Percentiles rank a stretch among this genome's conserved stretches.
phyloP scores from a whole-genome alignment of 2,888 invertebrate genomes.

The Leptogaster cylindrica region DNA sequence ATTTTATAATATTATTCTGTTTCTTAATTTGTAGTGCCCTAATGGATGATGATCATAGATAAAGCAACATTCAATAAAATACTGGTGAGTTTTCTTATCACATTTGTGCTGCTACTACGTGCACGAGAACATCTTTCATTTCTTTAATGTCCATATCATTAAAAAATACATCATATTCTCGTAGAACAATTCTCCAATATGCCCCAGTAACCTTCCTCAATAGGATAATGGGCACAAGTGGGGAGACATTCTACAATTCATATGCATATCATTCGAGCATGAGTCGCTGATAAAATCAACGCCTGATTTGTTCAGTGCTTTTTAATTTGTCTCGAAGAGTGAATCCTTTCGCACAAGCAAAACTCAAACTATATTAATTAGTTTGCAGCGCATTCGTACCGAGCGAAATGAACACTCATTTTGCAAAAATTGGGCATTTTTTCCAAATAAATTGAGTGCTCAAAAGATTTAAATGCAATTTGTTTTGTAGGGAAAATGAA shows the following conservation, averaged over 20 bases:
- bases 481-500: too few species aligned
- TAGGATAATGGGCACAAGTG: constrained; percentile 18
- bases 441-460: too few species aligned
- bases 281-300: constrained; percentile 42
- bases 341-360: constrained; percentile 45
- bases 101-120: neutral
- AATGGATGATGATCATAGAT: neutral
- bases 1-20: too few species aligned
- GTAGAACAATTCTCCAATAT: constrained; percentile 19
- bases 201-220: constrained; percentile 1
- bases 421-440: neutral
- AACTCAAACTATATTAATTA: constrained; percentile 41
- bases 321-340: constrained; percentile 39
- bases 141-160: neutral
- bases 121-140: neutral
- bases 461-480: too few species aligned
- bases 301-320: constrained; percentile 36
- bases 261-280: constrained; percentile 15
- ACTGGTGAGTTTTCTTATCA: neutral
- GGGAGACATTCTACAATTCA: constrained; percentile 12
- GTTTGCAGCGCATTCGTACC: constrained; percentile 41
- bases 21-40: too few species aligned
- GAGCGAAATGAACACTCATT: constrained; percentile 22
- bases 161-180: constrained; percentile 11
- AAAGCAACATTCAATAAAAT: neutral